Conservation (phyloP, 2,113 vertebrate species). For the Rhadina sibilatrix region DNA sequence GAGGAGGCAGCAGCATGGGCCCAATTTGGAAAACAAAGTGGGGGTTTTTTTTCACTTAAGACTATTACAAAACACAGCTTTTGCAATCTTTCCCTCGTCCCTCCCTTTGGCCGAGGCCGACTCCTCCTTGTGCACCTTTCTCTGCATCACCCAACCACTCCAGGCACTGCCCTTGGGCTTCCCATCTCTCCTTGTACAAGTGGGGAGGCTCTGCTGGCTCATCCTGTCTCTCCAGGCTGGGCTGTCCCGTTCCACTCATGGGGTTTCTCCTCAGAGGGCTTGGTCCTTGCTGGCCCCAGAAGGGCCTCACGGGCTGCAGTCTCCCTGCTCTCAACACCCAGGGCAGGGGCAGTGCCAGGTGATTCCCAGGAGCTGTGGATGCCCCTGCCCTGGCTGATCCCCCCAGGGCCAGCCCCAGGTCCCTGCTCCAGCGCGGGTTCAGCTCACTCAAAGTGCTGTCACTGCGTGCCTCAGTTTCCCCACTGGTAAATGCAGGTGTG, state of each 20-base stretch:
- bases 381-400: accelerated
- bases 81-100: neutral
- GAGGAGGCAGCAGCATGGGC: neutral
- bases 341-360: accelerated
- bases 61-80: neutral
- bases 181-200: neutral
- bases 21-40: neutral
- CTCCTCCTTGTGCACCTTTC: neutral
- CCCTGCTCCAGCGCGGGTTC: accelerated
- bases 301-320: neutral
- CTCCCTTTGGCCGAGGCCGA: neutral
- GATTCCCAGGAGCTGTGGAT: neutral
- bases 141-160: accelerated
- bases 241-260: accelerated
- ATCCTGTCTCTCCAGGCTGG: neutral
- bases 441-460: neutral
- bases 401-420: accelerated
- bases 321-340: neutral
- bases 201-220: neutral
- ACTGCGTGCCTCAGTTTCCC: neutral
- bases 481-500: accelerated
- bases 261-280: neutral
- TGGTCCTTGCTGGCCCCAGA: neutral
- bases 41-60: accelerated
- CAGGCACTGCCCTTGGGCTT: neutral